Evolutionary conservation across 1,140 invertebrate genomes (phyloP), one percentile per base, ranked within the genome.

Genomic region (Rhyacophila brunnea): DNA sequence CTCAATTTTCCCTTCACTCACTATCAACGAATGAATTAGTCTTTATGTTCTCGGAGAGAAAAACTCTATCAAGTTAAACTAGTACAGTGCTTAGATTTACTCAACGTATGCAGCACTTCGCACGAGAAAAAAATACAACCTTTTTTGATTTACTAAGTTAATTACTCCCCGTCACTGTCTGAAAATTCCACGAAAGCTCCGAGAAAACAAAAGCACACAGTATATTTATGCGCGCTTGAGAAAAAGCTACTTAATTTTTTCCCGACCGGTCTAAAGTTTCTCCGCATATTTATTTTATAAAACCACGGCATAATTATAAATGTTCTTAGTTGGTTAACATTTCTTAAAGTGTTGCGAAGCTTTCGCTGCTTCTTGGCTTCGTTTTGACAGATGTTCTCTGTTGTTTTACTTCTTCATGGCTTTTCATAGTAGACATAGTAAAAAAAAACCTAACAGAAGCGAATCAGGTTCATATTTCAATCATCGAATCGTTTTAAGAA

Each of bases 211-310:
- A 40, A 43, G 18, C 15, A 28, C 15, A 28, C 28, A 18, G 40
- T 53, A 23, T 53, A 43, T 53, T 43, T 53, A 42, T 53, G 32
- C 13, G 20, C 51, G 51, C 51, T 34, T 10, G 28, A 50, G 47
- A 50, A 50, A 50, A 50, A 32, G 47, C 47, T 50, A 50, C 28
- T 50, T 50, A 28, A 50, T 50, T 50, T 50, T 50, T 50, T 50
- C 14, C 20, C 23, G 23, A 28, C 23, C 23, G 9, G 23, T 52
- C 50, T 18, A 52, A 52, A 52, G 36, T 38, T 40, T 52, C 14
- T 34, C n/a, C 10, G 50, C 3, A 36, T 52, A 40, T 52, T 52
- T 52, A 52, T 52, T 40, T 52, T 36, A 52, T 52, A 40, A 52
- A 52, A 52, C 36, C 50, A 18, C 50, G 9, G 34, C 20, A 52